Base-by-base conservation (phyloP, 2,113 vertebrate species). In the Xenopus tropicalis region DNA sequence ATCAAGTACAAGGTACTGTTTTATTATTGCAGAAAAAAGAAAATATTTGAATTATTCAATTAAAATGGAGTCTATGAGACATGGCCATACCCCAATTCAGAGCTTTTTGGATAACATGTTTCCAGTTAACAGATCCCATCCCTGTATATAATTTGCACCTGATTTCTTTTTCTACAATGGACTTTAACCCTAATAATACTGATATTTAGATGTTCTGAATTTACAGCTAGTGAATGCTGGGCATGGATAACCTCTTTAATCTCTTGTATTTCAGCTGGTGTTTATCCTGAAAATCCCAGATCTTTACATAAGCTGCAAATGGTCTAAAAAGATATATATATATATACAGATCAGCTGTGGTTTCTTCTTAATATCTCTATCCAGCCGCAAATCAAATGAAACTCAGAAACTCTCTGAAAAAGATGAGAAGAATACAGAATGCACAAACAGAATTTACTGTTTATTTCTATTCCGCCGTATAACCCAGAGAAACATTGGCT, bases 301-400 rank as follows among this genome's bases (percentile, higher is more conserved):
- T 90, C 84, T 86, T 87, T 90, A 87, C 90, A 92, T 88, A 91
- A n/a, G n/a, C n/a, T n/a, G n/a, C n/a, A n/a, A n/a, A n/a, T n/a
- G n/a, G n/a, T n/a, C n/a, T 88, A 37, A 3, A 37, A 3, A 37
- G 1, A 37, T 37, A 37, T 37, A 37, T 37, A 37, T 37, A 37
- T 37, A 37, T 37, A 37, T 37, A 37, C 10, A 37, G 6, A 37
- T 37, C 6, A 37, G 29, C 10, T 9, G 6, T 85, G 84, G 82
- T 81, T 84, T 83, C 81, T 82, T 80, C 80, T 80, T 87, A 83
- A 87, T 87, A 87, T 86, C 82, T 81, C 86, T 81, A 82, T 86
- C 86, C 83, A 78, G 85, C 82, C 80, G 86, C 87, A 90, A 88
- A 90, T 82, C 86, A 88, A 90, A 91, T 84, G 85, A 85, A 87